phyloP scores from a whole-genome alignment of 2,113 vertebrate genomes.

The mouse (Mus musculus) region DNA sequence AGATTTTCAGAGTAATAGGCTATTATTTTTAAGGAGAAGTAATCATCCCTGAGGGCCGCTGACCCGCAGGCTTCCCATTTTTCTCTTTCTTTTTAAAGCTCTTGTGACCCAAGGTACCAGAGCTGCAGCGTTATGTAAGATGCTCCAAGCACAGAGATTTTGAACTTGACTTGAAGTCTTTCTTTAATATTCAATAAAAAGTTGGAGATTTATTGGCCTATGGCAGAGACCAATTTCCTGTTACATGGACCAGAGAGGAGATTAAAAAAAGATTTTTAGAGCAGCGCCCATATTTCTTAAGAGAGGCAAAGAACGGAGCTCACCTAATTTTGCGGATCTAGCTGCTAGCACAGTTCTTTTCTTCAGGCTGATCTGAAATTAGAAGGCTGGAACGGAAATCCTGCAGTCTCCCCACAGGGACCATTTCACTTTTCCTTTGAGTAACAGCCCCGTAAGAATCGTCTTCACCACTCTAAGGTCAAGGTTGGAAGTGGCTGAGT shows the following conservation, averaged over 20 bases:
- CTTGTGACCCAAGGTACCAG: constrained; percentile 43
- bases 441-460: constrained; percentile 72
- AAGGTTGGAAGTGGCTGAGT: constrained; percentile 69
- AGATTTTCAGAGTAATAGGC: constrained; percentile 73
- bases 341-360: constrained; percentile 15
- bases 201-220: constrained; percentile 66
- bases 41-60: constrained; percentile 49
- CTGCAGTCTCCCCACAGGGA: constrained; percentile 54
- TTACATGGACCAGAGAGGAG: constrained; percentile 61
- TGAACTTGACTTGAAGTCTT: constrained; percentile 68
- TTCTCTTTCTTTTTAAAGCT: constrained; percentile 65
- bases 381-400: constrained; percentile 62
- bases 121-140: constrained; percentile 53
- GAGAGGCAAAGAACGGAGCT: constrained; percentile 61
- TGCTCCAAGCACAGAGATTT: constrained; percentile 71
- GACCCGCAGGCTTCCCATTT: constrained; percentile 72
- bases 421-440: constrained; percentile 73
- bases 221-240: constrained; percentile 70
- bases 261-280: constrained; percentile 73
- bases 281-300: constrained; percentile 66
- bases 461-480: constrained; percentile 56
- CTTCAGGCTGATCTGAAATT: constrained; percentile 77
- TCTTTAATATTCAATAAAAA: constrained; percentile 74
- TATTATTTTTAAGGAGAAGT: constrained; percentile 75
- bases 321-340: constrained; percentile 66